Base-by-base conservation (phyloP, 2,797 vertebrate genomes). In the Acomys russatus region DNA sequence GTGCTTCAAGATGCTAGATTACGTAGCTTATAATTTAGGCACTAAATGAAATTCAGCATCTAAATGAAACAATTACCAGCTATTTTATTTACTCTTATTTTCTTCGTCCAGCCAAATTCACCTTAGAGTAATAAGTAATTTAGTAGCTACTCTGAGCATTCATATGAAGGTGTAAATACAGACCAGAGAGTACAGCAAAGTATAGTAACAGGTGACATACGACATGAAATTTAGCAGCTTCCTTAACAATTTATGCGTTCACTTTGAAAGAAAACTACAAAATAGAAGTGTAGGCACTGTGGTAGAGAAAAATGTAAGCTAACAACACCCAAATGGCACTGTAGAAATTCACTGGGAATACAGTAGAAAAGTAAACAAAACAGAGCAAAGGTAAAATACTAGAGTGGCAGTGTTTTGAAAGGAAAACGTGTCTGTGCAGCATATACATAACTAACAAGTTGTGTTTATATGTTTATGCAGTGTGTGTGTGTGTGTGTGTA, bases 11-110 rank as follows among this genome's bases (percentile, higher is more conserved):
- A 22, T 59, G 8, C 56, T 66, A 79, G 78, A 49, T 87, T 59
- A 97, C 79, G 61, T 28, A 33, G 33, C 87, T 71, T 90, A 0
- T 93, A 88, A 92, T 78, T 94, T 93, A 92, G 59, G 20, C 38
- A 66, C 18, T 68, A 90, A 90, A 30, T 73, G 22, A 74, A 74
- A 49, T 63, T 76, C 33, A 63, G 11, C 56, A 63, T 28, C 25
- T 64, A 76, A 66, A 66, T 66, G 15, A 92, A 76, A 38, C 22
- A 78, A 35, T 93, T 95, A 95, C 9, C 38, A 92, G 30, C 10
- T 74, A 9, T 93, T 94, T 49, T 1, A 79, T 93, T 85, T 92
- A 88, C 54, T 80, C 61, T 95, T 64, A 14, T 78, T 70, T 79
- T 70, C 77, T 73, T 94, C 7, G 22, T 59, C 23, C 51, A 59